Percentiles rank a stretch among this genome's conserved stretches.
These are phyloP conservation scores for Drosophila murphyi DNA, from an alignment of 1,140 invertebrate species.

Conservation along the genomic window DNA sequence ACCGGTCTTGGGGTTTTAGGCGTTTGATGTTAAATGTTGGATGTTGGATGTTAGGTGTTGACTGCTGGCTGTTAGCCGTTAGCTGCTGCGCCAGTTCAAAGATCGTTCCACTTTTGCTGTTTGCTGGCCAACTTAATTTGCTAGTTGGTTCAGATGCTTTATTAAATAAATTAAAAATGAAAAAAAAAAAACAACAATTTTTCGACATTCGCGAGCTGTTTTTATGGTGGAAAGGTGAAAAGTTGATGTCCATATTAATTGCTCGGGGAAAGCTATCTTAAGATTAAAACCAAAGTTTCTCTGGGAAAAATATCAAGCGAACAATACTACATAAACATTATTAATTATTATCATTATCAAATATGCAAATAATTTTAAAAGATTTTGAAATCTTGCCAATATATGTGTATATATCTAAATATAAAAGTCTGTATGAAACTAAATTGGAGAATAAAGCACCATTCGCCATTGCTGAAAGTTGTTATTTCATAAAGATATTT, in stretches of 20 bases:
- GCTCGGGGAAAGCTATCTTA: slow-evolving; percentile 29
- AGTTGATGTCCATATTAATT: slow-evolving; percentile 40
- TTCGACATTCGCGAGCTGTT: slow-evolving; percentile 14
- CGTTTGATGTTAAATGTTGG: slow-evolving; percentile 5
- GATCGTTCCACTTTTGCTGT: slow-evolving; percentile 53
- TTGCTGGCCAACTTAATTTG: slow-evolving; percentile 31
- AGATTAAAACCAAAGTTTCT: slow-evolving; percentile 32
- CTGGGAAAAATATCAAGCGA: background rate
- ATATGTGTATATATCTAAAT: too few species aligned
- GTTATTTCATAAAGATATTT: too few species aligned
- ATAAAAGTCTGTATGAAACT: too few species aligned
- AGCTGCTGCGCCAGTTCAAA: slow-evolving; percentile 43
- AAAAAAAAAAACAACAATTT: slow-evolving; percentile 10
- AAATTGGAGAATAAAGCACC: too few species aligned
- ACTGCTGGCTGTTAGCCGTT: slow-evolving; percentile 9
- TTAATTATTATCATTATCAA: too few species aligned
- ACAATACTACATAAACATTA: too few species aligned
- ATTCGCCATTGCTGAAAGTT: too few species aligned
- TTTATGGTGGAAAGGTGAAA: slow-evolving; percentile 34
- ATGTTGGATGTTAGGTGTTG: background rate
- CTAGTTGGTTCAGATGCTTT: slow-evolving; percentile 35
- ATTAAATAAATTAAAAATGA: slow-evolving; percentile 12
- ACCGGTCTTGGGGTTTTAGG: slow-evolving; percentile 59
- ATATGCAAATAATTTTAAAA: too few species aligned
- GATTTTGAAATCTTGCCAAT: too few species aligned